Evolutionary conservation across 2,888 invertebrate species (phyloP).

Genomic region (Neoscelio sp.): DNA sequence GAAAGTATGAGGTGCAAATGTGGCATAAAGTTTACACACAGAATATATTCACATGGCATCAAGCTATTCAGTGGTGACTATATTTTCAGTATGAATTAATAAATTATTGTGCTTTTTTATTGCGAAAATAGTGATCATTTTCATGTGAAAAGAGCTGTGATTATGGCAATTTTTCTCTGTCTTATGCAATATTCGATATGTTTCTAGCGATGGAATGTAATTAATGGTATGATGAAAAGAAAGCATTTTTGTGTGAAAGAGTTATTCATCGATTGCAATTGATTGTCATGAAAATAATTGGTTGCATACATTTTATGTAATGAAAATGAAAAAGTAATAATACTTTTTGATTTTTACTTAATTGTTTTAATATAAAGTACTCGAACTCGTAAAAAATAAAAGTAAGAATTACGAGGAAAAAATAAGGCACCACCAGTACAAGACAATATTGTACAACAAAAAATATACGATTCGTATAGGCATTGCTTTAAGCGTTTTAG

Average conservation of each 20-base stretch:
- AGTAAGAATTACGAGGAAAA: too few species aligned
- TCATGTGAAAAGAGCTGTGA: conserved; percentile 22
- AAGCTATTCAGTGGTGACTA: conserved; percentile 40
- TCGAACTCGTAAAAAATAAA: too few species aligned
- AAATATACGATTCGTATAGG: conserved; percentile 31
- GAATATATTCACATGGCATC: conserved; percentile 48
- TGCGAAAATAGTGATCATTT: conserved; percentile 49
- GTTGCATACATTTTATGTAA: too few species aligned
- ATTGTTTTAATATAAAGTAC: too few species aligned
- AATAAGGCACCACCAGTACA: conserved; percentile 39
- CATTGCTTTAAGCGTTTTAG: conserved; percentile 51
- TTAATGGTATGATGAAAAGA: neutral
- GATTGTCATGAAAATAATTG: conserved; percentile 49
- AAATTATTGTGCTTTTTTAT: conserved; percentile 51
- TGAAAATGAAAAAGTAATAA: too few species aligned
- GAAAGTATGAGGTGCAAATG: conserved; percentile 38
- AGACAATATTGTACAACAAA: neutral
- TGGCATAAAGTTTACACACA: conserved; percentile 50
- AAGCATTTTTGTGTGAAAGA: neutral
- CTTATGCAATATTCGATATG: conserved; percentile 38
- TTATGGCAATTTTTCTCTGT: conserved; percentile 18
- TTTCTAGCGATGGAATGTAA: conserved; percentile 17
- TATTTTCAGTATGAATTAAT: conserved; percentile 33
- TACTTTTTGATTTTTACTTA: too few species aligned
- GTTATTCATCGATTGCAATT: too few species aligned